Evolutionary conservation across 2,113 vertebrate genomes (phyloP).

Genomic region (Ranitomeya variabilis): DNA sequence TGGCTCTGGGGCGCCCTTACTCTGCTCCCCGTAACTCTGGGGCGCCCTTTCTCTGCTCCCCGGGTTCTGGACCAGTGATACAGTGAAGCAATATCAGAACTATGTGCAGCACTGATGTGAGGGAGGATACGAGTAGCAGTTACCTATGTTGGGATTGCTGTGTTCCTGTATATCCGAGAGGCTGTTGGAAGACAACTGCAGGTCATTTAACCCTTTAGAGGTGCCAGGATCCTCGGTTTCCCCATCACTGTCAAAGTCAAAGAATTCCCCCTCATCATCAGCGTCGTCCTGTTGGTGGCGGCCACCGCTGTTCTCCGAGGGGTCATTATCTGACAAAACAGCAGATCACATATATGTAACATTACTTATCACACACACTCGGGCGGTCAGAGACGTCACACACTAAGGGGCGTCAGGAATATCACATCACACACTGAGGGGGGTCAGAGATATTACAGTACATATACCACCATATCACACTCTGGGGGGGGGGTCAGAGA

Average conservation of each 20-base stretch:
- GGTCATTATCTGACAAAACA: slow-evolving; percentile 25
- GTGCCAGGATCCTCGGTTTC: slow-evolving; percentile 29
- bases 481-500: not conserved
- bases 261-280: slow-evolving; percentile 41
- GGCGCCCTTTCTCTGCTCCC: not conserved
- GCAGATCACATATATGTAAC: not conserved
- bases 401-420: too few species aligned
- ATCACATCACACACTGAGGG: not conserved
- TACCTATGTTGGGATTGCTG: not conserved
- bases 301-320: not conserved
- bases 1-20: not conserved
- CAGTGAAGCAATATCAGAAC: not conserved
- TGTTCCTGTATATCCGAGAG: not conserved
- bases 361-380: not conserved
- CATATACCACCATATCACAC: not conserved
- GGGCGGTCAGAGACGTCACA: too few species aligned
- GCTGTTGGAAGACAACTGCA: not conserved
- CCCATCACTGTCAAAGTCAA: slow-evolving; percentile 52
- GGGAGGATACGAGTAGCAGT: not conserved
- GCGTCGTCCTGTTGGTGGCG: slow-evolving; percentile 4
- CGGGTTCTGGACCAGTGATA: too few species aligned
- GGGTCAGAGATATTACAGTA: not conserved
- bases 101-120: not conserved
- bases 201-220: not conserved
- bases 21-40: not conserved